Evolutionary conservation across 2,797 vertebrate species (phyloP), one percentile per base, ranked within the genome.

Genomic region (Coracias cyanogaster): DNA sequence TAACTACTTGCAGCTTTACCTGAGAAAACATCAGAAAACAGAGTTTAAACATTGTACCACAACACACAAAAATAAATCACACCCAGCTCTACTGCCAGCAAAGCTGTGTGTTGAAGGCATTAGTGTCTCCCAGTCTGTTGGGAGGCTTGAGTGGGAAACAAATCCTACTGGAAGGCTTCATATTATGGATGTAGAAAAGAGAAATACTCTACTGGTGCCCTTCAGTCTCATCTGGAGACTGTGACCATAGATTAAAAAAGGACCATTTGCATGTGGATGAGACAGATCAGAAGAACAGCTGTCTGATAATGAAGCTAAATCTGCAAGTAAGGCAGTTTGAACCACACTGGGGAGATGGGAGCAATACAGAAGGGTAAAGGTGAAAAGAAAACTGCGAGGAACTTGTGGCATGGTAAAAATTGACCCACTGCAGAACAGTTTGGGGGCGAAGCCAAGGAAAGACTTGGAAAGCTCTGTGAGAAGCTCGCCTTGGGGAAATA

Each of bases 261-360:
- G 26, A 4, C 22, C 74, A n/a, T 6, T 0, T 35, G 13, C 28
- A 54, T 3, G 6, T 4, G 39, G 49, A 48, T 58, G 22, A 70
- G 71, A 89, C 0, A 0, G 14, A 71, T 1, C 1, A 2, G 48
- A 62, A 73, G 28, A 88, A 65, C 14, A 86, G 48, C 22, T 60
- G 20, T 66, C 37, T 73, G 43, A 83, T 10, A 80, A 51, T 12
- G 8, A 83, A 79, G 62, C 19, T 82, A 67, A 64, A 86, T 71
- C 48, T 46, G 21, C 19, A 39, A 57, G 57, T 35, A 70, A 82
- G 12, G 82, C 20, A 52, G 9, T 14, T 35, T 51, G 66, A 93
- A 89, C 39, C 18, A 60, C 24, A 46, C 18, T 19, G 29, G 24
- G 18, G 16, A 78, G 25, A 64, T 0, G 45, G 28, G 69, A 72